Evolutionary conservation across 2,113 vertebrate species (phyloP).

Genomic region (Gymnarchus niloticus): DNA sequence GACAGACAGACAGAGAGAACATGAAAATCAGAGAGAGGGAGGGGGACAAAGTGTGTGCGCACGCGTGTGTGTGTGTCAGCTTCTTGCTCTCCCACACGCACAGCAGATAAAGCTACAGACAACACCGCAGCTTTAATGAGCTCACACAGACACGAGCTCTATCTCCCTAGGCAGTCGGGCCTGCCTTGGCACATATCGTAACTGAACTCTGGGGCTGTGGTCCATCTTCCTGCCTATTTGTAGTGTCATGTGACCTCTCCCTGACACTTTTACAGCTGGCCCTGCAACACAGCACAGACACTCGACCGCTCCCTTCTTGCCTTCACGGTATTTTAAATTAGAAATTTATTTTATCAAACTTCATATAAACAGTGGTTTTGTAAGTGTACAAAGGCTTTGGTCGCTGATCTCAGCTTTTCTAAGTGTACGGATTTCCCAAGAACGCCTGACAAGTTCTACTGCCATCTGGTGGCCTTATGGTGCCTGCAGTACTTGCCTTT

Average conservation of each 20-base stretch:
- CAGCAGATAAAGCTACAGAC: background rate
- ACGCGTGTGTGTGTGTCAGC: too few relatives aligned
- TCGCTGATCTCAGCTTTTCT: background rate
- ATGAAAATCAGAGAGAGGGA: too few relatives aligned
- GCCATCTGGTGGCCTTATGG: too few relatives aligned
- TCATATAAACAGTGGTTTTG: background rate
- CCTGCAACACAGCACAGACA: background rate
- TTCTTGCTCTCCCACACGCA: too few relatives aligned
- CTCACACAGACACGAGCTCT: constrained; percentile 45
- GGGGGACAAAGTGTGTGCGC: too few relatives aligned
- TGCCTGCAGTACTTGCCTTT: background rate
- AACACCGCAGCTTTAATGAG: constrained; percentile 41
- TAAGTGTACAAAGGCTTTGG: background rate
- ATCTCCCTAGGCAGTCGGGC: constrained; percentile 31
- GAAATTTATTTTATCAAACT: background rate
- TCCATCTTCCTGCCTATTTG: background rate
- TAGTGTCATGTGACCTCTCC: background rate
- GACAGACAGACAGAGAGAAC: too few relatives aligned
- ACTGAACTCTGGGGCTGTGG: background rate
- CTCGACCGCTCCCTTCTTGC: background rate
- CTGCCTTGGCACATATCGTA: background rate
- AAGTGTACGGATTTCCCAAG: too few relatives aligned
- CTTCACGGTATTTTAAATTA: background rate
- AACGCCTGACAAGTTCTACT: background rate
- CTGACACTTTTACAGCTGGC: background rate